Evolutionary conservation across 2,797 vertebrate genomes (phyloP).

Genomic region (Etheostoma perlongum): DNA sequence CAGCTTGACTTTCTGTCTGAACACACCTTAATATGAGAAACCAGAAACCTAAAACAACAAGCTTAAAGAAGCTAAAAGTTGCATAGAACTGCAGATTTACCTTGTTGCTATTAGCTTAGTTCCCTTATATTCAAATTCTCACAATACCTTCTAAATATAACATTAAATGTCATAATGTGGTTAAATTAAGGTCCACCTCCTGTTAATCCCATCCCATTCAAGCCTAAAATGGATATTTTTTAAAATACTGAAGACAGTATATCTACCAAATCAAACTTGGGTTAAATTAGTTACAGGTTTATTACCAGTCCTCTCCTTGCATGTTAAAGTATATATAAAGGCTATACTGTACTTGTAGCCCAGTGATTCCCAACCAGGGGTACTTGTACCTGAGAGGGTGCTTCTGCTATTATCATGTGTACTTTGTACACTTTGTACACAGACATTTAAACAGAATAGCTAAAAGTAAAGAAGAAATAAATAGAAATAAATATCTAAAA

Average conservation of each 20-base stretch:
- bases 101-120: not conserved
- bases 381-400: too few species aligned
- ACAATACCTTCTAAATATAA: not conserved
- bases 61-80: not conserved
- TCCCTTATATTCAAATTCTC: not conserved
- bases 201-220: not conserved
- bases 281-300: not conserved
- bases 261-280: not conserved
- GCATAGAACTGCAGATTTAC: not conserved
- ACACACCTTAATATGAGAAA: not conserved
- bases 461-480: too few species aligned
- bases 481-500: too few species aligned
- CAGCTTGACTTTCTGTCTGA: not conserved
- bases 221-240: not conserved
- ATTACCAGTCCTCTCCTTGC: conserved; percentile 3
- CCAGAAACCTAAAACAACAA: not conserved
- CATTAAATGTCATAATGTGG: conserved; percentile 1
- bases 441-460: too few species aligned
- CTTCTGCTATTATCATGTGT: too few species aligned
- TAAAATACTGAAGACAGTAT: not conserved
- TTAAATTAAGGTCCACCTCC: not conserved
- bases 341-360: too few species aligned
- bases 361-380: too few species aligned
- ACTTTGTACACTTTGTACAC: too few species aligned
- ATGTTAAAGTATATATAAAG: conserved; percentile 6